A percentile compares a stretch with the other conserved stretches of the same genome.
Evolutionary conservation across 2,888 invertebrate genomes (phyloP).

Genomic region (Apamea anceps): DNA sequence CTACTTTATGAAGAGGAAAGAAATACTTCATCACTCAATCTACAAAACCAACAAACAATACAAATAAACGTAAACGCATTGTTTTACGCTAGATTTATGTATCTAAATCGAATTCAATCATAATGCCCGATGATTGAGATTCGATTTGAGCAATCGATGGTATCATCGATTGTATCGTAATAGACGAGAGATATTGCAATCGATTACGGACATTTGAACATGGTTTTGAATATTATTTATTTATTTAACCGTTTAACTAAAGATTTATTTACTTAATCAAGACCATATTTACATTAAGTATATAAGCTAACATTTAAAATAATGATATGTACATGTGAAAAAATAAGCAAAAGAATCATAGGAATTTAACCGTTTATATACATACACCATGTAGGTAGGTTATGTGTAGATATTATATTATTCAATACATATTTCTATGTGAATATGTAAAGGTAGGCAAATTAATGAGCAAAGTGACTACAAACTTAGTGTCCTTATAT

Average conservation of each 20-base stretch:
- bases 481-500: not conserved
- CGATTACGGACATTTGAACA: constrained; percentile 35
- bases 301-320: no score
- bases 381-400: no score
- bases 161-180: constrained; percentile 45
- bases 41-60: constrained; percentile 35
- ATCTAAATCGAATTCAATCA: constrained; percentile 52
- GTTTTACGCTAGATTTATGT: constrained; percentile 29
- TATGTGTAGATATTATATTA: not conserved
- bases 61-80: constrained; percentile 9
- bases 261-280: no score
- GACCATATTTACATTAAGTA: no score
- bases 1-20: not conserved
- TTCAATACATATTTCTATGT: not conserved
- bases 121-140: constrained; percentile 31
- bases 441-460: no score
- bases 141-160: constrained; percentile 55
- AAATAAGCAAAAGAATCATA: no score
- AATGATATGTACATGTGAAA: no score
- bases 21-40: not conserved
- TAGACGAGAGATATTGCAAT: constrained; percentile 53
- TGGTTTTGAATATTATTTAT: constrained; percentile 10
- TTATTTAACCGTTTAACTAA: not conserved
- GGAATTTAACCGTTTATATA: no score
- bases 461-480: not conserved